phyloP scores from a whole-genome alignment of 1,140 invertebrate genomes.

The Listronotus oregonensis region DNA sequence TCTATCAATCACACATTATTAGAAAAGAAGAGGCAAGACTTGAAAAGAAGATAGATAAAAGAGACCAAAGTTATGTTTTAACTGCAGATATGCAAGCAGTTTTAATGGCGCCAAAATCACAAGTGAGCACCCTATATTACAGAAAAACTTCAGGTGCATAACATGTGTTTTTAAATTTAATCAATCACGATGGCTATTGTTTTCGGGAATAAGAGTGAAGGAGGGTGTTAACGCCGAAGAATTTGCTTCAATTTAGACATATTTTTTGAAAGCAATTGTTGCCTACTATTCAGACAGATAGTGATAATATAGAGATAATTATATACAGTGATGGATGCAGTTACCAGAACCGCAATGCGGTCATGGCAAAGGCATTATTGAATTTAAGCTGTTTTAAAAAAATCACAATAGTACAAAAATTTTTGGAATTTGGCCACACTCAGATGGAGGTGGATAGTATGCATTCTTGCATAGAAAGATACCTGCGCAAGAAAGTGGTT shows the following conservation, averaged over 20 bases:
- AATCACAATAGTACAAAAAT: conserved; percentile 16
- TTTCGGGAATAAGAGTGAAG: too few species aligned
- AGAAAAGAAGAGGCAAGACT: conserved; percentile 37
- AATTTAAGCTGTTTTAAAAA: conserved; percentile 2
- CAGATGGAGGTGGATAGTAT: conserved; percentile 14
- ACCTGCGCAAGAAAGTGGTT: conserved; percentile 5
- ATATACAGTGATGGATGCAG: background rate
- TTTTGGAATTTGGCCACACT: conserved; percentile 17
- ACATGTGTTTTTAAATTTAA: too few species aligned
- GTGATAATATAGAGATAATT: too few species aligned
- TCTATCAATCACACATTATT: conserved; percentile 3
- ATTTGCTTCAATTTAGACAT: too few species aligned
- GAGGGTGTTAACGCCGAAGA: too few species aligned
- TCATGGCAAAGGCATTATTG: conserved; percentile 16
- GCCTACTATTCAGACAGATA: too few species aligned
- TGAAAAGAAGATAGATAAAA: conserved; percentile 41
- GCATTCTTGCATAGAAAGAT: background rate
- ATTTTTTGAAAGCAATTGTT: too few species aligned
- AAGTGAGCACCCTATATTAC: too few species aligned
- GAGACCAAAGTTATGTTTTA: conserved; percentile 28
- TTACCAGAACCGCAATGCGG: conserved; percentile 3
- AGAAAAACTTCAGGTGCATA: too few species aligned
- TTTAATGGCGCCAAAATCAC: conserved; percentile 40
- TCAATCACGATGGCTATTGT: too few species aligned
- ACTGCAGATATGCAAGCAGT: conserved; percentile 47